Conservation (phyloP, 1,140 invertebrate genomes). For the Heliconius eleuchia region DNA sequence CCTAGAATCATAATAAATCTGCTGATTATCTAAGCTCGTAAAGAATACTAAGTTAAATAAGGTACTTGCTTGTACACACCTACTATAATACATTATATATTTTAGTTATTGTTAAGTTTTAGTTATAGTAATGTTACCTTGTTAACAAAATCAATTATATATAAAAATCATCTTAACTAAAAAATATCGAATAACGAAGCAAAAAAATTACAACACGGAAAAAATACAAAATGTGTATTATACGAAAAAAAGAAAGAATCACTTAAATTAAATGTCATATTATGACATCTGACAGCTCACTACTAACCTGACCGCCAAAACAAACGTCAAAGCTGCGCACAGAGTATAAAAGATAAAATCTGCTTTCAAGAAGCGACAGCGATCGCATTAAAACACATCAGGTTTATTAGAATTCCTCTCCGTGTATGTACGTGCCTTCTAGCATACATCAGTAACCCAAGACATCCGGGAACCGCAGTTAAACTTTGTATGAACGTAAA, state of each 20-base stretch:
- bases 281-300: not conserved
- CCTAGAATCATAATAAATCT: too few relatives aligned
- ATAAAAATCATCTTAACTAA: too few relatives aligned
- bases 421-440: slow-evolving; percentile 44
- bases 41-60: too few relatives aligned
- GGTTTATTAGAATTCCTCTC: slow-evolving; percentile 54
- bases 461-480: slow-evolving; percentile 48
- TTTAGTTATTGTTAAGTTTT: too few relatives aligned
- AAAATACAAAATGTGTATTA: not conserved
- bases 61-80: too few relatives aligned
- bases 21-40: too few relatives aligned
- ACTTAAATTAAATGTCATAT: not conserved
- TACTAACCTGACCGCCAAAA: not conserved
- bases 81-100: too few relatives aligned
- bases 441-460: slow-evolving; percentile 49
- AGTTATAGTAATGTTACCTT: too few relatives aligned
- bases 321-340: slow-evolving; percentile 16
- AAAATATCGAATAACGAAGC: too few relatives aligned
- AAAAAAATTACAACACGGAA: too few relatives aligned
- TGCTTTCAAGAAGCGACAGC: slow-evolving; percentile 24
- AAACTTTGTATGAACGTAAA: slow-evolving; percentile 18
- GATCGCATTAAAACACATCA: slow-evolving; percentile 48
- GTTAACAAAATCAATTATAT: too few relatives aligned
- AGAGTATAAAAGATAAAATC: slow-evolving; percentile 27
- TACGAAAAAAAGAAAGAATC: not conserved